Evolutionary conservation across 2,113 vertebrate species (phyloP).

Genomic region (Leucopsar rothschildi): DNA sequence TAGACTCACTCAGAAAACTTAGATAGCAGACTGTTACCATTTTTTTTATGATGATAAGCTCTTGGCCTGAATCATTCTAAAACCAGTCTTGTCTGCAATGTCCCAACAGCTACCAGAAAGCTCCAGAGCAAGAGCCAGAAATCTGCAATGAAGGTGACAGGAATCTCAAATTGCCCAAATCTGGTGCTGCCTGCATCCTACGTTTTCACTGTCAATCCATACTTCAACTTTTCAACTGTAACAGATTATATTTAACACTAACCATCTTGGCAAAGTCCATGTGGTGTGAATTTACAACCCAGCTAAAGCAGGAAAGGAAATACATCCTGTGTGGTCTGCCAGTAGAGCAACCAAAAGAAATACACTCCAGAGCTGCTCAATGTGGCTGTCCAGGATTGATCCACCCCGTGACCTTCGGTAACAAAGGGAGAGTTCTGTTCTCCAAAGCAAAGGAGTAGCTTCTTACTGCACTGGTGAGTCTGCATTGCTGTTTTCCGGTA

Average conservation of each 20-base stretch:
- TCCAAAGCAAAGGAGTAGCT: not conserved
- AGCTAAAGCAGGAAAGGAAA: not conserved
- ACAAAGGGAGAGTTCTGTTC: not conserved
- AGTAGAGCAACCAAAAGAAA: not conserved
- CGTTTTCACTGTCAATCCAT: not conserved
- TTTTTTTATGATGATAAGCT: not conserved
- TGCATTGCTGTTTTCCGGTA: not conserved
- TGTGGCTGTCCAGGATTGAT: not conserved
- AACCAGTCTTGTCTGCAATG: not conserved
- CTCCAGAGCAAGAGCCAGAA: slow-evolving; percentile 23
- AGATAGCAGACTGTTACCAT: not conserved
- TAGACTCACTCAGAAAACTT: not conserved
- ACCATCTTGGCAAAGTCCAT: not conserved
- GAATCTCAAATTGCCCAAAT: not conserved
- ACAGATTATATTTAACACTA: not conserved
- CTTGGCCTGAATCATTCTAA: not conserved
- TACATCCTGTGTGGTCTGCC: not conserved
- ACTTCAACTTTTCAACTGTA: not conserved
- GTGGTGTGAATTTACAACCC: not conserved
- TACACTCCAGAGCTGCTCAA: not conserved
- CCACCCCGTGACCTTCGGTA: not conserved
- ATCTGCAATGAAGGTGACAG: slow-evolving; percentile 2
- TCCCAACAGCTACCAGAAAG: not conserved
- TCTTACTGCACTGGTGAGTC: not conserved
- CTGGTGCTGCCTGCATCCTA: not conserved